Evolutionary conservation across 1,140 invertebrate genomes (phyloP).

Genomic region (Lepidotrigona ventralis): DNA sequence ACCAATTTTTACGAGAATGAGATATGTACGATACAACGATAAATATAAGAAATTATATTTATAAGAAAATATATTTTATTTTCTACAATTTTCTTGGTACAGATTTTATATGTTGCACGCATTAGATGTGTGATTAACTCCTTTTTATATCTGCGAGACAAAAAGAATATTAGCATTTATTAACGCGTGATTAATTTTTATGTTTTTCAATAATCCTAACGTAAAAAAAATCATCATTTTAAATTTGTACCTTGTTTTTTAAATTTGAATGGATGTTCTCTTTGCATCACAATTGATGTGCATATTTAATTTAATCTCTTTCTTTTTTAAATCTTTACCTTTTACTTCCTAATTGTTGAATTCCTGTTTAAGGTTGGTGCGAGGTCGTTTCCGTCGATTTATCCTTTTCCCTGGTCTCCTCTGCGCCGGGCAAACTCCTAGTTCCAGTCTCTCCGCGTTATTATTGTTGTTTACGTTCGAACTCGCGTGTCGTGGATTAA

Average conservation of each 20-base stretch:
- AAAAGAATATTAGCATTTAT: not conserved
- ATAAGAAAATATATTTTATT: conserved; percentile 45
- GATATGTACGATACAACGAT: conserved; percentile 27
- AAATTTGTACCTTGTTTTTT: not conserved
- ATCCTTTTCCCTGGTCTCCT: conserved; percentile 32
- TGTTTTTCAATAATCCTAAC: not conserved
- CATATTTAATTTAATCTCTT: not conserved
- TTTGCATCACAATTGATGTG: not conserved
- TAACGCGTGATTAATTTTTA: not conserved
- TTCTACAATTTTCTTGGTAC: conserved; percentile 25
- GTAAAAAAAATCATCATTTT: not conserved
- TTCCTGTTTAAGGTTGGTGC: conserved; percentile 15
- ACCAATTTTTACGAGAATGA: conserved; percentile 25
- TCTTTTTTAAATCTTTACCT: conserved; percentile 5
- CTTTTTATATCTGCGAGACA: conserved; percentile 5
- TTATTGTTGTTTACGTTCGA: conserved; percentile 39
- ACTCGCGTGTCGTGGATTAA: conserved; percentile 13
- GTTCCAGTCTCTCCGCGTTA: conserved; percentile 12
- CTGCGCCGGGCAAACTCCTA: conserved; percentile 9
- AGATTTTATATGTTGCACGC: conserved; percentile 9
- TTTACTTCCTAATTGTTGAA: not conserved
- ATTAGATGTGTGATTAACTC: not conserved
- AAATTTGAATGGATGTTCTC: not conserved
- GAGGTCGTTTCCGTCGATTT: conserved; percentile 40
- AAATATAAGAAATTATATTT: conserved; percentile 40